A percentile compares a stretch with the other conserved stretches of the same genome.
phyloP scores from a whole-genome alignment of 2,888 invertebrate genomes.

The Tetranychus piercei region DNA sequence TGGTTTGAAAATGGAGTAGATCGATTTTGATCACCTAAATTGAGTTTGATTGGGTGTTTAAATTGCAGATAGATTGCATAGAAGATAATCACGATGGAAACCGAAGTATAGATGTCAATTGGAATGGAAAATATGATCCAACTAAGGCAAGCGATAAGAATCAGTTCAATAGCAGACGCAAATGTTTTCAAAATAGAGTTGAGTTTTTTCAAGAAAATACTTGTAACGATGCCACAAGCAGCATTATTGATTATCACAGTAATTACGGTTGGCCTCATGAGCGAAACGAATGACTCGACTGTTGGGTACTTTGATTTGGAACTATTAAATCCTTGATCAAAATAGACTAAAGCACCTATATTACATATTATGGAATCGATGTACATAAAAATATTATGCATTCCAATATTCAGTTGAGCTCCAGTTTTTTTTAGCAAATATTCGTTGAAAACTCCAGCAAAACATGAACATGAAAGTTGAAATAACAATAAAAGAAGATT shows the following conservation, averaged over 20 bases:
- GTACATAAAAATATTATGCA: conserved; percentile 91
- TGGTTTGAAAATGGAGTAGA: background rate
- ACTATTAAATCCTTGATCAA: background rate
- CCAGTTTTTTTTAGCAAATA: conserved; percentile 62
- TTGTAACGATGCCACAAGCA: conserved; percentile 74
- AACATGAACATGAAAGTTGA: conserved; percentile 62
- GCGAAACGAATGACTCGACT: conserved; percentile 3
- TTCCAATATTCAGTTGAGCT: conserved; percentile 57
- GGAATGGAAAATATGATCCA: conserved; percentile 62
- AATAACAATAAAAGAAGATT: conserved; percentile 26
- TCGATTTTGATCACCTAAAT: background rate
- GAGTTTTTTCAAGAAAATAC: conserved; percentile 72
- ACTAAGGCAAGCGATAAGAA: conserved; percentile 71
- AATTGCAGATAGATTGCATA: conserved; percentile 41
- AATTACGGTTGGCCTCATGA: conserved; percentile 43
- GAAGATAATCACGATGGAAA: conserved; percentile 65
- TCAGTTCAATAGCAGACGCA: conserved; percentile 74
- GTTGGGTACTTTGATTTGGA: background rate
- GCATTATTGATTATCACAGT: conserved; percentile 72
- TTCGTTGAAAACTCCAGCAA: conserved; percentile 90
- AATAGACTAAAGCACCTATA: conserved; percentile 45
- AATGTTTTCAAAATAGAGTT: conserved; percentile 90
- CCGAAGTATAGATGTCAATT: conserved; percentile 57
- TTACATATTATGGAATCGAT: conserved; percentile 83
- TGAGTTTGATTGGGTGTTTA: conserved; percentile 4